A percentile compares a stretch with the other conserved stretches of the same genome.
Evolutionary conservation across 2,113 vertebrate species (phyloP).

Genomic region (Dipodomys stephensi): DNA sequence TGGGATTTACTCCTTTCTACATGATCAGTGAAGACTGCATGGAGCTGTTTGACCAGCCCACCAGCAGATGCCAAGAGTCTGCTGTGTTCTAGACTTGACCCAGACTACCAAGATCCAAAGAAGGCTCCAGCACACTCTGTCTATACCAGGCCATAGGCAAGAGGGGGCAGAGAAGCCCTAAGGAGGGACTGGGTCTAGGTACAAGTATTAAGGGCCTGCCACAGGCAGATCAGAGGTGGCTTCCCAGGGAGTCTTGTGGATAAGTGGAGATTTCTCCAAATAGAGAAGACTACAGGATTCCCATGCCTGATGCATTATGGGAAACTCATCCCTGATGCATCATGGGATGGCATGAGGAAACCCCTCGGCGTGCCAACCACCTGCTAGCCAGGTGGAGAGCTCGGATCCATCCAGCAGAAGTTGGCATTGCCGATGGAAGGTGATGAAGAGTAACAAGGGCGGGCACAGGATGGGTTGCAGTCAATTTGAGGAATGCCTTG

Average conservation of each 20-base stretch:
- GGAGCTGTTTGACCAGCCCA: background rate
- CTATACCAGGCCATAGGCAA: rapidly evolving
- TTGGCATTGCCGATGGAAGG: background rate
- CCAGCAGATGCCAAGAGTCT: background rate
- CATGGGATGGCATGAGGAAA: rapidly evolving
- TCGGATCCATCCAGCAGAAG: background rate
- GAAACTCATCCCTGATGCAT: no score
- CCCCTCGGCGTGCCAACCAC: background rate
- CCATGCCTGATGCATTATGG: no score
- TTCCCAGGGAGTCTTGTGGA: background rate
- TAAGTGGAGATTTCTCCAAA: background rate
- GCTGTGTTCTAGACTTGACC: background rate
- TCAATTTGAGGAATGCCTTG: rapidly evolving
- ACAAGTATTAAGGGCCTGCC: background rate
- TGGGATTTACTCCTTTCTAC: background rate
- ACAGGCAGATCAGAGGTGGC: background rate
- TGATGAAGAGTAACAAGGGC: background rate
- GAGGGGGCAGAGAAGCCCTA: background rate
- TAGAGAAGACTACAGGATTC: background rate
- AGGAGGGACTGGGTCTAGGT: background rate
- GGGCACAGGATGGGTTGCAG: background rate
- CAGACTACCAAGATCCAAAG: background rate
- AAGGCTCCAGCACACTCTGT: rapidly evolving
- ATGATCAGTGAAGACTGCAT: background rate
- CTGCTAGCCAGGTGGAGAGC: rapidly evolving